phyloP scores from a whole-genome alignment of 2,797 vertebrate species.

The Aphelocoma californica region DNA sequence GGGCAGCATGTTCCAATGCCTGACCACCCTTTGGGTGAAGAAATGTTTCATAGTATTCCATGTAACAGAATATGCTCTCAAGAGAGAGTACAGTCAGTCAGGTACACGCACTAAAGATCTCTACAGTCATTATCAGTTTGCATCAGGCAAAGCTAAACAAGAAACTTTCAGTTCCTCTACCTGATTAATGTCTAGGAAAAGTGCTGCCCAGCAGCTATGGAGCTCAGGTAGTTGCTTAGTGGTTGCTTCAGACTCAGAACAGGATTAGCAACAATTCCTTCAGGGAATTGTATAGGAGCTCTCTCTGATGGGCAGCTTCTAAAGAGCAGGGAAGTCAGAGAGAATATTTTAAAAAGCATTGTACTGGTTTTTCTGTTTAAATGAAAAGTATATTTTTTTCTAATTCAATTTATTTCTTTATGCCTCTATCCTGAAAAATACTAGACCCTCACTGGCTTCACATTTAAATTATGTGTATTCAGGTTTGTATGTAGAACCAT shows the following conservation, averaged over 20 bases:
- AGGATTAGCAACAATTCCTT: not conserved
- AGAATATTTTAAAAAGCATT: not conserved
- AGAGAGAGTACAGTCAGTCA: not conserved
- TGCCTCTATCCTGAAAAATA: not conserved
- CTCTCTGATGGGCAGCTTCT: not conserved
- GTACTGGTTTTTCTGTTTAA: not conserved
- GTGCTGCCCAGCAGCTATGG: not conserved
- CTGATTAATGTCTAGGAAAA: not conserved
- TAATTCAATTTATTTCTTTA: not conserved
- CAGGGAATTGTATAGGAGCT: not conserved
- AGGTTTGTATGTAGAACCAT: not conserved
- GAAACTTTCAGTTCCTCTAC: not conserved
- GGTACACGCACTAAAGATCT: accelerated
- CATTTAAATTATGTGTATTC: not conserved
- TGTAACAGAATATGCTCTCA: not conserved
- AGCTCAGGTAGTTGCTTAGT: not conserved
- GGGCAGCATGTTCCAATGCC: not conserved
- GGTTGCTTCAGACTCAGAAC: not conserved
- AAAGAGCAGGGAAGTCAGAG: not conserved
- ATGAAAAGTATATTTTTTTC: not conserved
- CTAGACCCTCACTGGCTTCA: not conserved
- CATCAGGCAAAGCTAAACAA: not conserved
- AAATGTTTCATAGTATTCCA: not conserved
- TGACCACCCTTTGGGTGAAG: not conserved
- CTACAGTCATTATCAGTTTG: not conserved